Base-by-base conservation (phyloP, 1,140 invertebrate genomes). In the Drosophila willistoni region DNA sequence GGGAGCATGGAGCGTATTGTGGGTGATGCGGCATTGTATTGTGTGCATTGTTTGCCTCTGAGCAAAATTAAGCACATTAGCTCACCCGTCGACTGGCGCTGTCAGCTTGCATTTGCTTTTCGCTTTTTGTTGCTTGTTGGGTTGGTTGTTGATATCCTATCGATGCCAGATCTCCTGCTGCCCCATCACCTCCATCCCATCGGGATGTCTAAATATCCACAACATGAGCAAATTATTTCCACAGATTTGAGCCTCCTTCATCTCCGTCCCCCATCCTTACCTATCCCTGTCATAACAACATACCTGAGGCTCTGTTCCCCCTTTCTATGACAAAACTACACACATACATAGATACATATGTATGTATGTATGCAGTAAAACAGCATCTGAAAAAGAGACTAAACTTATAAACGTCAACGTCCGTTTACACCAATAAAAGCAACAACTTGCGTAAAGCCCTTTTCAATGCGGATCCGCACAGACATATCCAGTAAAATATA, bases 141-240 rank as follows among this genome's bases (percentile, higher is more conserved):
- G 51, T 29, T 76, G 73, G 29, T 36, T 59, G 33, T 68, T 77
- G 74, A 77, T 76, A 71, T 71, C 73, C 73, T 73, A 76, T 76
- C 73, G 72, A 76, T 76, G 70, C 64, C 73, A 76, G 55, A 64
- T 72, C 64, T 42, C 13, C 55, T 34, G 29, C 29, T 47, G 60
- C 44, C 63, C 19, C 36, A 61, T 44, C 7, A 5, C 44, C 14
- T 7, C 14, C 44, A 19, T 51, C 17, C 14, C 44, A 19, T 51
- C 9, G 9, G 9, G 47, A 7, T 39, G 62, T 36, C 7, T 25
- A 29, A 41, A 10, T 54, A 44, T 42, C 17, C 70, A 9, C 14
- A 69, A 57, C 57, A 74, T 61, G 44, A 44, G 67, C 51, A 66
- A 74, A 80, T 76, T 73, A 79, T 73, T 70, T 73, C 68, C 70